Conservation (phyloP, 2,113 vertebrate genomes). For the Barnardius zonarius region DNA sequence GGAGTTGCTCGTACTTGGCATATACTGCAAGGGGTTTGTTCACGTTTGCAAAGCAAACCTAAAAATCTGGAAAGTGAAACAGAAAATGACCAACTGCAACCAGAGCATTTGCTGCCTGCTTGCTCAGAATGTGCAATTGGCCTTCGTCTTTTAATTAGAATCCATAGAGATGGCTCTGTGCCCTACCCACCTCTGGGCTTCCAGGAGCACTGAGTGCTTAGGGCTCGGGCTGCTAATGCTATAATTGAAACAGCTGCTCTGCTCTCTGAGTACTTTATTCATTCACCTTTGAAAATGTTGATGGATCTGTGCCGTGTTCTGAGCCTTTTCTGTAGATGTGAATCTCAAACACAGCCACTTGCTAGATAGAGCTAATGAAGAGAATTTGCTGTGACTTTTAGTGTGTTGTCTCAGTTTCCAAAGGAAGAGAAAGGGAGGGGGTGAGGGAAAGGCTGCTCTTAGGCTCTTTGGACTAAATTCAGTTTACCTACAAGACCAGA, state of each 20-base stretch:
- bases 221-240: background rate
- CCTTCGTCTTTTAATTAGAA: conserved; percentile 29
- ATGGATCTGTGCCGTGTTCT: background rate
- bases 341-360: conserved; percentile 18
- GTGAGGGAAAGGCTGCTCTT: background rate
- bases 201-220: conserved; percentile 5
- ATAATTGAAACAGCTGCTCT: conserved; percentile 22
- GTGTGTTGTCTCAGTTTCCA: background rate
- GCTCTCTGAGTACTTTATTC: conserved; percentile 15
- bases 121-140: conserved; percentile 19
- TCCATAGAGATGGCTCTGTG: conserved; percentile 12
- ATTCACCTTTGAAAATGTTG: conserved; percentile 41
- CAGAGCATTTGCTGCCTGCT: conserved; percentile 7
- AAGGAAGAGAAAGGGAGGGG: background rate
- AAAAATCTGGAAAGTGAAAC: conserved; percentile 17
- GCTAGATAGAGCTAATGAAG: background rate
- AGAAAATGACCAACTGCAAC: conserved; percentile 26
- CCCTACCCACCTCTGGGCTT: background rate
- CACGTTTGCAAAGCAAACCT: conserved; percentile 32
- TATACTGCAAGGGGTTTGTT: background rate
- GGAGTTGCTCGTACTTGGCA: conserved; percentile 17
- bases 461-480: background rate
- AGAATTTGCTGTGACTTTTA: background rate
- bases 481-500: background rate
- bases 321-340: background rate